Percentiles rank a stretch among this genome's conserved stretches.
phyloP scores from a whole-genome alignment of 2,797 vertebrate species.

The Mallotus villosus region DNA sequence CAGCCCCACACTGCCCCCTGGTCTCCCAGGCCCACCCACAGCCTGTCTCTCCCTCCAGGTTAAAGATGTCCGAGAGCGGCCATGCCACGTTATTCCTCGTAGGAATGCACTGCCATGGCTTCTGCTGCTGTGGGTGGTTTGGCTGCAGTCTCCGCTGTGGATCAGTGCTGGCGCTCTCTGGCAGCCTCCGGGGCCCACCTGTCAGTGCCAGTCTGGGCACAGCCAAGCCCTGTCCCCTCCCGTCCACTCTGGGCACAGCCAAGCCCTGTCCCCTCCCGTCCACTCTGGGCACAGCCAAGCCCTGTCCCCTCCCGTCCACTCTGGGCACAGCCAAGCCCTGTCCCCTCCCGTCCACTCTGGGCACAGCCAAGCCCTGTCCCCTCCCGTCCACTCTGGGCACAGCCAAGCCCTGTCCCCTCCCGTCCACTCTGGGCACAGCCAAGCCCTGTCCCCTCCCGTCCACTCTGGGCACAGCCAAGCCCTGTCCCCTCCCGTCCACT shows the following conservation, averaged over 20 bases:
- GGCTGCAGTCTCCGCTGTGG: constrained; percentile 31
- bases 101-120: constrained; percentile 45
- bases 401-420: constrained; percentile 26
- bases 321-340: constrained; percentile 28
- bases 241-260: constrained; percentile 32
- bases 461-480: constrained; percentile 46
- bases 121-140: constrained; percentile 37
- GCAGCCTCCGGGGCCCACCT: constrained; percentile 58
- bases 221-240: constrained; percentile 26
- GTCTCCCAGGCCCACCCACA: constrained; percentile 29
- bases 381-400: constrained; percentile 48
- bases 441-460: constrained; percentile 27
- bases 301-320: constrained; percentile 45
- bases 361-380: constrained; percentile 25
- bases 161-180: constrained; percentile 35
- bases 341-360: constrained; percentile 49
- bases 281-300: constrained; percentile 46
- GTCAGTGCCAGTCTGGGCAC: constrained; percentile 57
- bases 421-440: constrained; percentile 49
- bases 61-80: constrained; percentile 43
- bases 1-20: constrained; percentile 17
- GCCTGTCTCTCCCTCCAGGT: constrained; percentile 38
- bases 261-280: constrained; percentile 27
- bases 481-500: constrained; percentile 45
- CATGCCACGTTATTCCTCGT: constrained; percentile 40